Base-by-base conservation (phyloP, 2,888 invertebrate species). In the Crossocerus cetratus region DNA sequence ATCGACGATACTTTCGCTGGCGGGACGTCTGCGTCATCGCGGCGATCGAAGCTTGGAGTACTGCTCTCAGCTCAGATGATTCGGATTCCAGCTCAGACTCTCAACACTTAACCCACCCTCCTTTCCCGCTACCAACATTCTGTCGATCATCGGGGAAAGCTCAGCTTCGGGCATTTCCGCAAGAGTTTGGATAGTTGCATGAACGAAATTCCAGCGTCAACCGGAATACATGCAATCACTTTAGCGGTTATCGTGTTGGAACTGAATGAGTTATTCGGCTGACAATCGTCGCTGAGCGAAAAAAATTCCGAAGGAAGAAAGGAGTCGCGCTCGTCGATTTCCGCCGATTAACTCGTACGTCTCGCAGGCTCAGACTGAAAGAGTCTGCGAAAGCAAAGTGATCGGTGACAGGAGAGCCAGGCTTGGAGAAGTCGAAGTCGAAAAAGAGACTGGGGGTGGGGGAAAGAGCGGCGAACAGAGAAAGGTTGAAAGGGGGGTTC, bases 281-380 rank as follows among this genome's bases (percentile, higher is more conserved):
- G 58, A 58, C n/a, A n/a, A 16, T 16, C 42, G 49, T 49, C 42
- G 49, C 60, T 22, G 44, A 45, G 3, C 18, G 32, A 44, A 57
- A 21, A 32, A 23, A 44, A 8, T 53, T 53, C 21, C 59, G 65
- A 49, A 49, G 54, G 45, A 13, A 43, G 16, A 20, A 58, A 44
- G 18, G 45, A 22, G 23, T 44, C 44, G 16, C 23, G 20, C 20
- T 16, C 60, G 44, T 74, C 61, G 67, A 59, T 77, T 68, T 67
- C 65, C 60, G 69, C 57, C 81, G 75, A 80, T 79, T 82, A 83
- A 77, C 77, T 76, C 71, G 62, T 71, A 72, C 59, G 66, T 65
- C 23, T 57, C 57, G 57, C 45, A 61, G 59, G 55, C 18, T 59
- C 49, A 49, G 49, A 16, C 14, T 16, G 49, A 49, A 49, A 14